Evolutionary conservation across 2,113 vertebrate species (phyloP), one percentile per base, ranked within the genome.

Genomic region (Amia ocellicauda): DNA sequence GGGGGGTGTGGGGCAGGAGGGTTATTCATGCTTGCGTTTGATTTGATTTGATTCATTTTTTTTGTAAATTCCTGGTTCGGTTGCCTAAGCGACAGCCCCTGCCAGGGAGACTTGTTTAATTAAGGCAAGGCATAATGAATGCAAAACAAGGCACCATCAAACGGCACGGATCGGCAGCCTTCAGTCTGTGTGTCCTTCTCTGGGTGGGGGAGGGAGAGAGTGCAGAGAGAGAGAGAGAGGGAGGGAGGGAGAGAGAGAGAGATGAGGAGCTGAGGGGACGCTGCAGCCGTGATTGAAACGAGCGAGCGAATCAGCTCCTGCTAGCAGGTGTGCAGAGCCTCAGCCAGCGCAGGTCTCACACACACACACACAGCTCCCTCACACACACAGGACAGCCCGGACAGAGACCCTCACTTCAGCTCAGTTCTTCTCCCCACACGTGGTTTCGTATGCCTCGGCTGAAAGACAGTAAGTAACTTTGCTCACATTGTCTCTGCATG

Each of bases 21-120:
- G n/a, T n/a, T n/a, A n/a, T 19, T 24, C 56, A 19, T 11, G 56
- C 10, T 40, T 22, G 56, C 40, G 56, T 9, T 36, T n/a, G n/a
- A n/a, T n/a, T n/a, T n/a, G n/a, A n/a, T n/a, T n/a, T n/a, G n/a
- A n/a, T n/a, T n/a, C n/a, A n/a, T 40, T 11, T 7, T 19, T 58
- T 19, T 28, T 22, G 29, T 58, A 23, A 40, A 31, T 36, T 58
- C n/a, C 29, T 31, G 14, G 41, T 26, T 1, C n/a, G 26, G 56
- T 36, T 40, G 8, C 4, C n/a, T 3, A 31, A 40, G 56, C 29
- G 56, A 36, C 36, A 58, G 31, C 29, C n/a, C 36, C 56, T 70
- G 64, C 61, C 64, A 65, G 64, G 40, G 49, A 65, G 62, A 42
- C 29, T 26, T 64, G 59, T 74, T 73, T 72, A 73, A 78, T 78